phyloP scores from a whole-genome alignment of 2,797 vertebrate species.

The Microctenopoma stevenorrisi region DNA sequence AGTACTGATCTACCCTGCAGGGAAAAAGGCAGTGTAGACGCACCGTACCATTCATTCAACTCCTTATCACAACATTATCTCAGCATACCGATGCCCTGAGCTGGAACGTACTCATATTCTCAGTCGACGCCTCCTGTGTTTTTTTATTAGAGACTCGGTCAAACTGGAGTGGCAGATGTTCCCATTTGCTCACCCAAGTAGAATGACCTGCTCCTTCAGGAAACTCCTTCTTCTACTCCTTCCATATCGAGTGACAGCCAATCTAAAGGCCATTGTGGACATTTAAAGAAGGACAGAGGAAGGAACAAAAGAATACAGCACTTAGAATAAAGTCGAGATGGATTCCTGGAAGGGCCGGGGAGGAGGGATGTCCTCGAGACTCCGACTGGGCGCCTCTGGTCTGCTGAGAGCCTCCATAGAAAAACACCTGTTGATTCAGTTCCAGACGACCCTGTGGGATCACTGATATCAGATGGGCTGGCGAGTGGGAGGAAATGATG shows the following conservation, averaged over 20 bases:
- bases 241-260: constrained; percentile 71
- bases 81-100: constrained; percentile 82
- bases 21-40: constrained; percentile 44
- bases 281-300: constrained; percentile 62
- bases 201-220: constrained; percentile 78
- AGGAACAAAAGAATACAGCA: constrained; percentile 45
- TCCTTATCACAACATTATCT: constrained; percentile 81
- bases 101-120: constrained; percentile 79
- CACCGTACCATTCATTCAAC: constrained; percentile 62
- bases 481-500: constrained; percentile 43
- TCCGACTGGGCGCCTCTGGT: constrained; percentile 28
- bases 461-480: constrained; percentile 50
- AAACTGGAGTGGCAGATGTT: constrained; percentile 77
- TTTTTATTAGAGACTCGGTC: constrained; percentile 69
- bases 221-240: constrained; percentile 63
- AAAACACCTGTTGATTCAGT: constrained; percentile 82
- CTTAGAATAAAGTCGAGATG: constrained; percentile 60
- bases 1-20: constrained; percentile 51
- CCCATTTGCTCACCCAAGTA: constrained; percentile 77
- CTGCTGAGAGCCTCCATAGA: constrained; percentile 64
- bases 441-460: constrained; percentile 73
- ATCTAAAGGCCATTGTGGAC: constrained; percentile 62
- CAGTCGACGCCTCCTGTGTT: constrained; percentile 64
- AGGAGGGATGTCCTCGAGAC: constrained; percentile 28
- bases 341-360: constrained; percentile 50